Percentiles rank a stretch among this genome's conserved stretches.
Evolutionary conservation across 2,888 invertebrate species (phyloP).

Genomic region (Petrolisthes manimaculis): DNA sequence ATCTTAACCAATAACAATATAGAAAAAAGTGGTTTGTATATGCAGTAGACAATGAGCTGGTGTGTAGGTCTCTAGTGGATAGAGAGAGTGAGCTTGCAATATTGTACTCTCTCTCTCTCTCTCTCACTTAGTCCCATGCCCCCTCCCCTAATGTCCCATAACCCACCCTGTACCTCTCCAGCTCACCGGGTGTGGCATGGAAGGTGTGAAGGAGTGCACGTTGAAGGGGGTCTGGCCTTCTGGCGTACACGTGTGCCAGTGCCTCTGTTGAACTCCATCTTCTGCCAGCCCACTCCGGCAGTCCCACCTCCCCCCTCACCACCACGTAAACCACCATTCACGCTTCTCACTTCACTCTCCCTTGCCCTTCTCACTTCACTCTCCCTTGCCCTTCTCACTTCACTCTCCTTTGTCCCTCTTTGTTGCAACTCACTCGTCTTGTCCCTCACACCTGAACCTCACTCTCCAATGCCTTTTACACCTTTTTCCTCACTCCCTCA

Average conservation of each 20-base stretch:
- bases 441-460: constrained; percentile 8
- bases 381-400: neutral
- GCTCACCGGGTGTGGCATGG: constrained; percentile 41
- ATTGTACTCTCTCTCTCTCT: too few species aligned
- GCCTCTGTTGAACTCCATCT: constrained; percentile 56
- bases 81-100: too few species aligned
- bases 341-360: neutral
- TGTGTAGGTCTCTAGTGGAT: too few species aligned
- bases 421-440: neutral
- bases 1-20: too few species aligned
- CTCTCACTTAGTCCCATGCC: neutral
- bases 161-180: neutral
- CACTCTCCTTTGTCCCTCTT: neutral
- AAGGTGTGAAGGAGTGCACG: constrained; percentile 48
- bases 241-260: constrained; percentile 49
- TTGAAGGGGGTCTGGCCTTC: constrained; percentile 56
- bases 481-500: constrained; percentile 3
- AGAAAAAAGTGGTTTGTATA: too few species aligned
- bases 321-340: constrained; percentile 60
- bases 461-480: neutral
- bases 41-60: too few species aligned
- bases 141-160: neutral
- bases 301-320: constrained; percentile 50
- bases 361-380: neutral
- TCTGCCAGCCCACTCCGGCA: constrained; percentile 40